phyloP scores from a whole-genome alignment of 2,113 vertebrate species.

The Tachysurus fulvidraco region DNA sequence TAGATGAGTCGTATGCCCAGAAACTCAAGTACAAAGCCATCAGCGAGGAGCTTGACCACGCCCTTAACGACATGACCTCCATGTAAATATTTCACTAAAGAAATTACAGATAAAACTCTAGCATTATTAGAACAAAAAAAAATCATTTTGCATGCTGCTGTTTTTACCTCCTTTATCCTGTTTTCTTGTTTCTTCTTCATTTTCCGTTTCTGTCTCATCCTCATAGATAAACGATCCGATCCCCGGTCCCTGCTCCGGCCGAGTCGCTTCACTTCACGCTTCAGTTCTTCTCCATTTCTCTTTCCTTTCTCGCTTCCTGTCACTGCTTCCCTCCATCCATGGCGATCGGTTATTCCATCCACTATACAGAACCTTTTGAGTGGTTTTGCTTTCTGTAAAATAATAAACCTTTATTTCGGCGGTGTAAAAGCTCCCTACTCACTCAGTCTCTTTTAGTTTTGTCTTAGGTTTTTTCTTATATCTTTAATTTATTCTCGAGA shows the following conservation, averaged over 20 bases:
- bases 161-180: not conserved
- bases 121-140: not conserved
- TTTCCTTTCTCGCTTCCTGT: slow-evolving; percentile 67
- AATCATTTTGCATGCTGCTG: slow-evolving; percentile 37
- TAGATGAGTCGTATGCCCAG: slow-evolving; percentile 99
- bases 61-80: slow-evolving; percentile 99
- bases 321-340: slow-evolving; percentile 59
- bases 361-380: slow-evolving; percentile 80
- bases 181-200: slow-evolving; percentile 52
- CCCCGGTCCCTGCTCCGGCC: slow-evolving; percentile 79
- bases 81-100: slow-evolving; percentile 83
- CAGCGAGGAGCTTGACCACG: slow-evolving; percentile 99
- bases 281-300: slow-evolving; percentile 59
- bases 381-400: slow-evolving; percentile 83
- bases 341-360: slow-evolving; percentile 65
- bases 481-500: slow-evolving; percentile 59
- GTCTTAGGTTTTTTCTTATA: slow-evolving; percentile 47
- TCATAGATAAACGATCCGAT: slow-evolving; percentile 87
- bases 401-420: slow-evolving; percentile 81
- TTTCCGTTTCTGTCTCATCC: slow-evolving; percentile 67
- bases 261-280: slow-evolving; percentile 65
- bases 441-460: slow-evolving; percentile 49
- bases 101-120: not conserved
- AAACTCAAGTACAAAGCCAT: slow-evolving; percentile 99
- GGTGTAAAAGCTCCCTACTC: slow-evolving; percentile 61